These are phyloP conservation scores for Semaprochilodus insignis DNA, from an alignment of 2,797 vertebrate species.

Conservation along the genomic window DNA sequence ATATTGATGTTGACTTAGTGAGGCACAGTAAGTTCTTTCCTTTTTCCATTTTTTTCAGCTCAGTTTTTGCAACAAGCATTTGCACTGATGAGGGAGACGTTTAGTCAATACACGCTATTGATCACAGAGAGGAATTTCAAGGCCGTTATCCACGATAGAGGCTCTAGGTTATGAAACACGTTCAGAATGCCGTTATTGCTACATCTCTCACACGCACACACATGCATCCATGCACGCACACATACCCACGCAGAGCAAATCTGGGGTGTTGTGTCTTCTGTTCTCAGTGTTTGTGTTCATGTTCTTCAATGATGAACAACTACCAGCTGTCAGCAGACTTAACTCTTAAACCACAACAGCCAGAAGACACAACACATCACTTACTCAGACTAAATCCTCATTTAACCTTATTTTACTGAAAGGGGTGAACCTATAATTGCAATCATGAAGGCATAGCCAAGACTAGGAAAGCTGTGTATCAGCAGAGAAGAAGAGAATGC, in stretches of 20 bases:
- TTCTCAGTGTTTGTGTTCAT: conserved; percentile 34
- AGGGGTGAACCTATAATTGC: background rate
- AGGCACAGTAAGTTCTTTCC: conserved; percentile 9
- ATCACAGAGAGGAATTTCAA: conserved; percentile 32
- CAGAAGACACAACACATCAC: conserved; percentile 10
- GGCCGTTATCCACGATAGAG: conserved; percentile 24
- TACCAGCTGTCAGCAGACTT: conserved; percentile 29
- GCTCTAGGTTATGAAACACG: conserved; percentile 12
- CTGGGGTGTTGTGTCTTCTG: conserved; percentile 26
- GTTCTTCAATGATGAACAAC: conserved; percentile 11
- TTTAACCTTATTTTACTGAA: conserved; percentile 16
- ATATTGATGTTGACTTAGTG: conserved; percentile 48
- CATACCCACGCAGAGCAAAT: conserved; percentile 40
- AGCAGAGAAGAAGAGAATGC: too few species aligned
- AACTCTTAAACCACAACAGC: conserved; percentile 31
- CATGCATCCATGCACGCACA: conserved; percentile 28
- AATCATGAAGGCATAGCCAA: too few species aligned
- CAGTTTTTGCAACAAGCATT: conserved; percentile 26
- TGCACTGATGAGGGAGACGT: conserved; percentile 35
- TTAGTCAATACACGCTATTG: conserved; percentile 49
- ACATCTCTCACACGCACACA: conserved; percentile 42
- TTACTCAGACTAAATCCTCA: conserved; percentile 15
- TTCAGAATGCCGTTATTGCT: conserved; percentile 20
- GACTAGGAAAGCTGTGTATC: too few species aligned
- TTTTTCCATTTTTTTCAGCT: background rate